Percentiles rank a stretch among this genome's conserved stretches.
Evolutionary conservation across 2,888 invertebrate species (phyloP).

Genomic region (Erpobdella octoculata): DNA sequence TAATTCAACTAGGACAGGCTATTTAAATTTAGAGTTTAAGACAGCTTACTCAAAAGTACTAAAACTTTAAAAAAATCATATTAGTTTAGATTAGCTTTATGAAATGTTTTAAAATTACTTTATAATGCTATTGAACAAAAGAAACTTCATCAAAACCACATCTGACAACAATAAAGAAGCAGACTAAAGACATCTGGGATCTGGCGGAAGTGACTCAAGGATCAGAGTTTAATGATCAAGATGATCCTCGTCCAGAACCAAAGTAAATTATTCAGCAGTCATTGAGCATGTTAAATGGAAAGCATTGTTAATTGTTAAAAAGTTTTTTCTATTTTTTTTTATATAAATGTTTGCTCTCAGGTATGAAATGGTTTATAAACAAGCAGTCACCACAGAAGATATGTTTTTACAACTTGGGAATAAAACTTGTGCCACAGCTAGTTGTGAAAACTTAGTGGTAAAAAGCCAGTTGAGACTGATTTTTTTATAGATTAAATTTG

Average conservation of each 20-base stretch:
- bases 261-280: too few species aligned
- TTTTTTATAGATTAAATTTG: background rate
- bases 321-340: background rate
- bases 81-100: background rate
- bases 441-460: constrained; percentile 80
- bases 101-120: background rate
- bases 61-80: background rate
- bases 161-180: constrained; percentile 20
- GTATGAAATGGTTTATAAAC: constrained; percentile 75
- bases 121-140: background rate
- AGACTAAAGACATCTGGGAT: constrained; percentile 49
- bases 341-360: constrained; percentile 36
- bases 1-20: too few species aligned
- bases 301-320: background rate
- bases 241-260: constrained; percentile 50
- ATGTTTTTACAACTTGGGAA: constrained; percentile 75
- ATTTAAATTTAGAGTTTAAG: background rate
- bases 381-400: constrained; percentile 75
- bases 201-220: constrained; percentile 48
- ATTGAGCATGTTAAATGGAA: constrained; percentile 2
- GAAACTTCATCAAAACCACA: background rate
- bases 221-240: constrained; percentile 47
- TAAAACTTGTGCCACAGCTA: constrained; percentile 69
- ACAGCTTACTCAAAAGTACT: background rate
- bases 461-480: constrained; percentile 44